Base-by-base conservation (phyloP, 2,113 vertebrate species). In the Pseudorectes ferrugineus region DNA sequence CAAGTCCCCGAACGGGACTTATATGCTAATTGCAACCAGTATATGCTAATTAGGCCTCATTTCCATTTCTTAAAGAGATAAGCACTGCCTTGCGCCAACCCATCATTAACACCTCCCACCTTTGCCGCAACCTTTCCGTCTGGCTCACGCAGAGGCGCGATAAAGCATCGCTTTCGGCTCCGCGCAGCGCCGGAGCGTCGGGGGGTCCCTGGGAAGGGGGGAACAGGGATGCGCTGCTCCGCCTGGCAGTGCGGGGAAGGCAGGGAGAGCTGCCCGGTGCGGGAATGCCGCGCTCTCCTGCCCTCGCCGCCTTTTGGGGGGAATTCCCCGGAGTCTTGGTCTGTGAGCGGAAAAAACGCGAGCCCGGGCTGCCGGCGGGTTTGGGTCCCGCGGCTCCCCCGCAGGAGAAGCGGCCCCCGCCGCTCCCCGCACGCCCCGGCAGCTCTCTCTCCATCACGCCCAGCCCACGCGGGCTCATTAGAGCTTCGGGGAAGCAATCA, bases 21-120 rank as follows among this genome's bases (percentile, higher is more conserved):
- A 91, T 97, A 98, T 98, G 98, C 97, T 98, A 98, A 98, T 98
- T 98, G 96, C 97, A 97, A 97, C 95, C 97, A 98, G 95, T 95
- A 94, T 98, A 98, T 98, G 98, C 95, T 98, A 98, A 98, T 98
- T 97, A 97, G 96, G 70, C 94, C 96, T 97, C 66, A 97, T 98
- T 98, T 97, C 97, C 96, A 97, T 98, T 97, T 95, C 97, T 98
- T 98, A 98, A 98, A 98, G 97, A 98, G 97, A 98, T 97, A 98
- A 98, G 97, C 96, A 68, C 95, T 82, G 95, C 89, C 74, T 94
- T 85, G 94, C 48, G 95, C 91, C 96, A 95, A 92, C 94, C 59
- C 92, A 92, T 97, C 97, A 95, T 96, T 94, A 88, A 71, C 95
- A 87, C 72, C 48, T 95, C 84, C 83, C 93, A 96, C 87, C 88